phyloP scores from a whole-genome alignment of 2,888 invertebrate species.

The Cactoblastis cactorum region DNA sequence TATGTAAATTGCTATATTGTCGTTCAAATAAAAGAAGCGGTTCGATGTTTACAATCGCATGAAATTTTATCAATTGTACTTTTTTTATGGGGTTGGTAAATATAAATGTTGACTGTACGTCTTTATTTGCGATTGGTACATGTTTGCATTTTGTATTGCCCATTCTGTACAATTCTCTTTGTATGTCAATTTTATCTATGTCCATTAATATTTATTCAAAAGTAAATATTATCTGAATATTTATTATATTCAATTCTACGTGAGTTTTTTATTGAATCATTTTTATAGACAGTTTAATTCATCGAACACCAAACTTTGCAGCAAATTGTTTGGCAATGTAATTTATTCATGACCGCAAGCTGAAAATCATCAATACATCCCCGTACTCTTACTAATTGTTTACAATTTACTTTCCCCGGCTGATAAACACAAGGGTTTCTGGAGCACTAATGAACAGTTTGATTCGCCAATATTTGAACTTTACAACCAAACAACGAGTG shows the following conservation, averaged over 20 bases:
- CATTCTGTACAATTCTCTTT: background rate
- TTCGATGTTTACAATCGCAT: constrained; percentile 8
- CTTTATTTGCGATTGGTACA: background rate
- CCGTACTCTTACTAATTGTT: background rate
- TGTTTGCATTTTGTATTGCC: background rate
- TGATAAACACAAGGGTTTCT: constrained; percentile 11
- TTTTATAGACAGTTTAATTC: too few relatives aligned
- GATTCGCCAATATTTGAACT: constrained; percentile 16
- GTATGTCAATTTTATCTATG: background rate
- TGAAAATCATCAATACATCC: background rate
- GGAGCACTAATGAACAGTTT: constrained; percentile 18
- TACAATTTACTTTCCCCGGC: constrained; percentile 3
- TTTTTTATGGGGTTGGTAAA: constrained; percentile 1
- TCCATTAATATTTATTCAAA: too few relatives aligned
- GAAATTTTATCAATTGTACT: constrained; percentile 7
- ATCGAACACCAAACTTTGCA: too few relatives aligned
- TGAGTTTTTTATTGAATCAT: too few relatives aligned
- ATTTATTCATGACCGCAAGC: too few relatives aligned
- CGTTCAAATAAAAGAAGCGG: constrained; percentile 10
- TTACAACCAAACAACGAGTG: background rate
- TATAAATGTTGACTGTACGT: background rate
- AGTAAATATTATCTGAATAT: too few relatives aligned
- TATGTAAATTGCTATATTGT: constrained; percentile 5
- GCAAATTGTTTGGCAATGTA: too few relatives aligned
- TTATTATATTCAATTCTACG: too few relatives aligned